phyloP scores from a whole-genome alignment of 2,888 invertebrate genomes.

The Desoria tigrina region DNA sequence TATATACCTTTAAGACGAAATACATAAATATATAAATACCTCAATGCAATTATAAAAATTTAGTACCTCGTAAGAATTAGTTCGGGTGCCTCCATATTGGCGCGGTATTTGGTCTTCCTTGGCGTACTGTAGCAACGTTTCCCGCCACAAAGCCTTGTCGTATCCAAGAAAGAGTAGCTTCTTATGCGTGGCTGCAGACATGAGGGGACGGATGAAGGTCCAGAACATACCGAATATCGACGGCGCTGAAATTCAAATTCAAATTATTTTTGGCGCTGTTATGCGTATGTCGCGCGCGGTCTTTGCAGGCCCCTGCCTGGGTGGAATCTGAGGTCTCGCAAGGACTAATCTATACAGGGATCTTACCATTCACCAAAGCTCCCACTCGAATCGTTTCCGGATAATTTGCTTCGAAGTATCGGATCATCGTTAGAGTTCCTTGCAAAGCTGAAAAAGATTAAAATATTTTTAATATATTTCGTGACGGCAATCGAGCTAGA shows the following conservation, averaged over 20 bases:
- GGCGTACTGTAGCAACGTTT: constrained; percentile 16
- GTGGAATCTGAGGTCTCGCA: too few relatives aligned
- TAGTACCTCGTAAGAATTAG: too few relatives aligned
- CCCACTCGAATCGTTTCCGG: constrained; percentile 24
- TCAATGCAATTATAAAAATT: too few relatives aligned
- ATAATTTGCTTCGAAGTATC: constrained; percentile 29
- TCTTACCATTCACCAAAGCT: constrained; percentile 34
- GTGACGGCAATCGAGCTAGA: not conserved
- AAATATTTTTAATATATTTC: not conserved
- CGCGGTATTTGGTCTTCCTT: constrained; percentile 28
- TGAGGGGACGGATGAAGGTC: constrained; percentile 27
- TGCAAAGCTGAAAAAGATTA: constrained; percentile 23
- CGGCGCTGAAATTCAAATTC: constrained; percentile 10
- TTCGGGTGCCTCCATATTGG: constrained; percentile 17
- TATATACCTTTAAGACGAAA: too few relatives aligned
- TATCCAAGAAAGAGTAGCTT: constrained; percentile 23
- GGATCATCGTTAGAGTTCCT: constrained; percentile 15
- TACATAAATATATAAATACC: too few relatives aligned
- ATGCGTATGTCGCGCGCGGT: too few relatives aligned
- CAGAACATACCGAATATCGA: constrained; percentile 28
- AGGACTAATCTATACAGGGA: too few relatives aligned
- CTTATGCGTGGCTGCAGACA: constrained; percentile 23
- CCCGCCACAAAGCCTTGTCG: constrained; percentile 21
- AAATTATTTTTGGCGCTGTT: not conserved
- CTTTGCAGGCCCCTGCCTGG: too few relatives aligned